These are phyloP conservation scores for Enteromius treurensis DNA, from an alignment of 2,797 vertebrate species.

Conservation along the genomic window DNA sequence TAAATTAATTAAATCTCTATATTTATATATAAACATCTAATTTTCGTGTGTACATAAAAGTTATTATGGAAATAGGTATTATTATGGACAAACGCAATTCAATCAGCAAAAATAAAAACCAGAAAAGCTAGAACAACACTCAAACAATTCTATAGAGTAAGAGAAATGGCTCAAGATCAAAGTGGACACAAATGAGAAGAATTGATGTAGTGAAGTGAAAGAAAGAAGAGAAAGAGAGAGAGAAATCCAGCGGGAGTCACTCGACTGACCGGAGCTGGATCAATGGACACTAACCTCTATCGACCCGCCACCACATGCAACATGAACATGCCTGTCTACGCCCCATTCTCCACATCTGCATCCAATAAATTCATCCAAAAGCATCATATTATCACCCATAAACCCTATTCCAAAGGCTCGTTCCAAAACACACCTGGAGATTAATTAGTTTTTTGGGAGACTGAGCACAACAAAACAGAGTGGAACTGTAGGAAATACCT, in stretches of 20 bases:
- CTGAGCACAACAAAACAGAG: conserved; percentile 10
- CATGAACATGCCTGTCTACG: conserved; percentile 50
- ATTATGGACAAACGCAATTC: background rate
- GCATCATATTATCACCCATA: conserved; percentile 25
- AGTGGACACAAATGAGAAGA: conserved; percentile 48
- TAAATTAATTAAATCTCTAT: background rate
- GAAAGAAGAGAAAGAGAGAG: conserved; percentile 43
- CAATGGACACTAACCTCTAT: conserved; percentile 87
- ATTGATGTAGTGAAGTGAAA: conserved; percentile 66
- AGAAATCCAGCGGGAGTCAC: conserved; percentile 76
- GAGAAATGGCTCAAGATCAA: conserved; percentile 46
- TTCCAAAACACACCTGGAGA: conserved; percentile 29
- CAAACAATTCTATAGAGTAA: conserved; percentile 51
- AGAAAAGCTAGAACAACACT: conserved; percentile 36
- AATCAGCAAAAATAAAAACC: background rate
- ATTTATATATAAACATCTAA: background rate
- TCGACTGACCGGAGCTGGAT: conserved; percentile 80
- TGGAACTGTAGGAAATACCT: conserved; percentile 2
- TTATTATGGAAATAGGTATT: background rate
- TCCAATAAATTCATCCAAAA: conserved; percentile 41
- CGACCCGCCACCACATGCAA: conserved; percentile 71
- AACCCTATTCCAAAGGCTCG: background rate
- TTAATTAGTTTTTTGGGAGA: conserved; percentile 16
- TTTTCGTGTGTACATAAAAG: background rate
- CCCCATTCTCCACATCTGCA: conserved; percentile 43